A percentile compares a stretch with the other conserved stretches of the same genome.
These are phyloP conservation scores for Isichthys henryi DNA, from an alignment of 2,113 vertebrate species.

Conservation along the genomic window DNA sequence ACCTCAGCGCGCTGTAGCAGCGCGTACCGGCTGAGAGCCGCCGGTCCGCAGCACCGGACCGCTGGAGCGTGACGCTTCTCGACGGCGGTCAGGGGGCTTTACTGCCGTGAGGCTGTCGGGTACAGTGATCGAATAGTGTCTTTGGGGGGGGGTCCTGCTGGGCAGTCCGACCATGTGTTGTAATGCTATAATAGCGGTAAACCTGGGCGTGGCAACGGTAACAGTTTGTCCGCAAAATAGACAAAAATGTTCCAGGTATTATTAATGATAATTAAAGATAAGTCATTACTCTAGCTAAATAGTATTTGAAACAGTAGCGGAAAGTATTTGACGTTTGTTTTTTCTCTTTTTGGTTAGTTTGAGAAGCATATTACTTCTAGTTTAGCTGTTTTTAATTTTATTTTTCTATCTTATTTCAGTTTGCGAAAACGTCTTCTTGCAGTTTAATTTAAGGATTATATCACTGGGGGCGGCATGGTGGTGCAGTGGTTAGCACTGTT, in stretches of 20 bases:
- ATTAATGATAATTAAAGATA: not conserved
- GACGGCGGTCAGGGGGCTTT: not conserved
- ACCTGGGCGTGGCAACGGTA: not conserved
- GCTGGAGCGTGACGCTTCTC: not conserved
- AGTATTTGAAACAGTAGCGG: not conserved
- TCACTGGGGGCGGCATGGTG: no score
- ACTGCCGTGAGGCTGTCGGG: not conserved
- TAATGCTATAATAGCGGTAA: not conserved
- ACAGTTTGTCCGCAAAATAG: not conserved
- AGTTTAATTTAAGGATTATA: not conserved
- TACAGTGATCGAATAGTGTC: not conserved
- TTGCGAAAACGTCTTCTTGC: not conserved
- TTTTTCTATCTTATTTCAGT: not conserved
- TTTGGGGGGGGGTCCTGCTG: not conserved
- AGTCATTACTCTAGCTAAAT: not conserved
- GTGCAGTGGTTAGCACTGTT: no score
- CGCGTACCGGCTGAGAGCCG: not conserved
- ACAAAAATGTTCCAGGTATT: not conserved
- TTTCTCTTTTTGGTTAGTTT: not conserved
- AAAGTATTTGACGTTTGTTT: not conserved
- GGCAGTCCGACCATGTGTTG: not conserved
- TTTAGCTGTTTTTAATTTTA: not conserved
- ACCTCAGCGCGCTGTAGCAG: not conserved
- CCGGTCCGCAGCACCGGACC: not conserved
- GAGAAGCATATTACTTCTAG: not conserved